Conservation (phyloP, 2,888 invertebrate genomes). For the Diachrysia chrysitis region DNA sequence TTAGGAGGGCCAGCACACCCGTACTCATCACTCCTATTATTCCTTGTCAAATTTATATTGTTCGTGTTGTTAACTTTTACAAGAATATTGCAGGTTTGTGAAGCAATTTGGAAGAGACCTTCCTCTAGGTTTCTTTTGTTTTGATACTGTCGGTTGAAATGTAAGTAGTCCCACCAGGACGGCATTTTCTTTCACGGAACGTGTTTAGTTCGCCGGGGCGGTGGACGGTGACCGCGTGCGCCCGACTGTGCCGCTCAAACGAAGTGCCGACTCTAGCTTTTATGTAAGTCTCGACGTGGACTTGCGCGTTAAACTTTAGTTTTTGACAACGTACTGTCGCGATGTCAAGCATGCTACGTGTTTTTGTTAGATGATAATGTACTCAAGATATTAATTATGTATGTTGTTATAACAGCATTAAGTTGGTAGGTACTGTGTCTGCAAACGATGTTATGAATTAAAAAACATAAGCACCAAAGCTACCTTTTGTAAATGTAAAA, state of each 20-base stretch:
- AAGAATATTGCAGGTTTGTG: constrained; percentile 93
- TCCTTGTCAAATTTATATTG: constrained; percentile 91
- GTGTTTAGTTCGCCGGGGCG: constrained; percentile 61
- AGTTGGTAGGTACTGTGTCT: not conserved
- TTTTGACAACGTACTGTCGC: constrained; percentile 66
- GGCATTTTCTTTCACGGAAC: constrained; percentile 85
- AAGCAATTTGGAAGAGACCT: constrained; percentile 93
- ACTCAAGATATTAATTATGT: not conserved
- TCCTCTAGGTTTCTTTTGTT: constrained; percentile 92
- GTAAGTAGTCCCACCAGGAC: constrained; percentile 90
- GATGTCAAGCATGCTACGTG: constrained; percentile 42
- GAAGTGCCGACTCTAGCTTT: constrained; percentile 63
- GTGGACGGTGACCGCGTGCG: constrained; percentile 45
- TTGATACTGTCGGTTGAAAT: constrained; percentile 84
- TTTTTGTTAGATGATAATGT: constrained; percentile 11
- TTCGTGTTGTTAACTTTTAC: constrained; percentile 94
- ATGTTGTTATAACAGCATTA: not conserved
- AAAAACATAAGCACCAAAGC: not conserved
- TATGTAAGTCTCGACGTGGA: constrained; percentile 63
- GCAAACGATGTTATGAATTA: not conserved
- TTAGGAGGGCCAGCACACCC: constrained; percentile 85
- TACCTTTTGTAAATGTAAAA: too few species aligned
- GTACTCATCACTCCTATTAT: constrained; percentile 91
- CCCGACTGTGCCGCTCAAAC: constrained; percentile 58
- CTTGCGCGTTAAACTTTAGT: constrained; percentile 83